Conservation (phyloP, 2,113 vertebrate genomes). For the Datnioides undecimradiatus region DNA sequence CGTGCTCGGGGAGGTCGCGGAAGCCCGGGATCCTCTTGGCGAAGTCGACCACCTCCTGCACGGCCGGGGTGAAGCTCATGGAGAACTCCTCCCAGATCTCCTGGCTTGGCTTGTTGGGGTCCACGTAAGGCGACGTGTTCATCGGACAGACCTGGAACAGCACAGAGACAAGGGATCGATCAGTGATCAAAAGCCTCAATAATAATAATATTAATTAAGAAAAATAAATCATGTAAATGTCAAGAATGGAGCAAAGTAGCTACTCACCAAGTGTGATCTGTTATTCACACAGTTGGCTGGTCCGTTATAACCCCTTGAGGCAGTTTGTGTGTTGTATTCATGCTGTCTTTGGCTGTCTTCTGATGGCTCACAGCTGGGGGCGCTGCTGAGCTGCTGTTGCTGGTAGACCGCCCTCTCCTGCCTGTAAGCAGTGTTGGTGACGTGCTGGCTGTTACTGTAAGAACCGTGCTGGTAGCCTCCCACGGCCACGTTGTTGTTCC, state of each 20-base stretch:
- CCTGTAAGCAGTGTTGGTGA: slow-evolving; percentile 84
- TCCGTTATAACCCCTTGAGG: slow-evolving; percentile 44
- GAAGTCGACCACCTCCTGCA: slow-evolving; percentile 97
- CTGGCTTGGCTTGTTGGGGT: slow-evolving; percentile 92
- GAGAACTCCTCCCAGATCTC: slow-evolving; percentile 99
- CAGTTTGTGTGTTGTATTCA: slow-evolving; percentile 24
- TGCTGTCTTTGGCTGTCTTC: slow-evolving; percentile 75
- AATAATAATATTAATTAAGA: neutral
- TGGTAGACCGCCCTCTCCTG: slow-evolving; percentile 83
- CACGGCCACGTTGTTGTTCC: slow-evolving; percentile 74
- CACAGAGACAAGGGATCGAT: neutral
- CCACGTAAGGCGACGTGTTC: slow-evolving; percentile 92
- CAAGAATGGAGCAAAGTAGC: neutral
- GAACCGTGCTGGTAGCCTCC: slow-evolving; percentile 76
- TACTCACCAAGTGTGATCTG: slow-evolving; percentile 93
- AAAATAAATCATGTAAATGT: too few relatives aligned
- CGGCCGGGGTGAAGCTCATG: slow-evolving; percentile 96
- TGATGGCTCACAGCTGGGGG: slow-evolving; percentile 80
- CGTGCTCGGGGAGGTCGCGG: slow-evolving; percentile 93
- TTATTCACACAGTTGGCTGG: slow-evolving; percentile 80
- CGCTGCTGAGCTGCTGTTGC: slow-evolving; percentile 73
- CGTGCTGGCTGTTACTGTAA: slow-evolving; percentile 75
- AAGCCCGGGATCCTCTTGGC: slow-evolving; percentile 97
- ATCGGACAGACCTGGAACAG: slow-evolving; percentile 92
- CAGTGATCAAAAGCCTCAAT: neutral